Evolutionary conservation across 2,797 vertebrate genomes (phyloP).

Genomic region (Thamnophis elegans): DNA sequence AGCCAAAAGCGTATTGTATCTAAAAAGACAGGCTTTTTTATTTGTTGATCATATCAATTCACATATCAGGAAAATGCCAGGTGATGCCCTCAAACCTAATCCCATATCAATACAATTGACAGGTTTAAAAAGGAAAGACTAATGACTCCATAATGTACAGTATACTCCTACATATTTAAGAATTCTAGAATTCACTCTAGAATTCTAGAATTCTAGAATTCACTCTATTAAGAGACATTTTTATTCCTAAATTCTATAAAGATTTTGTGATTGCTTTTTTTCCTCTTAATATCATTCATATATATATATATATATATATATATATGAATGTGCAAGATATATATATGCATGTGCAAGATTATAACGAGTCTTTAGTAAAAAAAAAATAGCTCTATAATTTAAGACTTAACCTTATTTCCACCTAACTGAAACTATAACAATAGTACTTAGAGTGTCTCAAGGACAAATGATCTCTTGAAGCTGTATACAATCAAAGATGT

Average conservation of each 20-base stretch:
- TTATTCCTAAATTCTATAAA: slow-evolving; percentile 41
- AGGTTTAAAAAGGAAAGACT: neutral
- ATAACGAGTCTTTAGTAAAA: slow-evolving; percentile 65
- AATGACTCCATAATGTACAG: neutral
- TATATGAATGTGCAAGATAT: too few species aligned
- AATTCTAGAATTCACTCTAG: neutral
- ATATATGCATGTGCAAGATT: slow-evolving; percentile 27
- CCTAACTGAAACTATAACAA: slow-evolving; percentile 75
- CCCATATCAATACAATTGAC: neutral
- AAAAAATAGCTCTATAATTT: slow-evolving; percentile 71
- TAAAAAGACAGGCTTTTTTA: slow-evolving; percentile 36
- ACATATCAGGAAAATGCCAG: slow-evolving; percentile 13
- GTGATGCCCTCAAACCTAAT: slow-evolving; percentile 17
- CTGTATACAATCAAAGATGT: slow-evolving; percentile 80
- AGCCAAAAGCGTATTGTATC: slow-evolving; percentile 48
- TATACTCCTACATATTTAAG: slow-evolving; percentile 21
- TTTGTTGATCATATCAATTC: slow-evolving; percentile 32
- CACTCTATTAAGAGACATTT: neutral
- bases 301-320: too few species aligned
- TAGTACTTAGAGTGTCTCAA: slow-evolving; percentile 73
- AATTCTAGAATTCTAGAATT: slow-evolving; percentile 1
- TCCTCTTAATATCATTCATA: neutral
- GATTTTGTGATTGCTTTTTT: slow-evolving; percentile 9
- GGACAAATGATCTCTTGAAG: slow-evolving; percentile 80
- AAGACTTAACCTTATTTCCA: slow-evolving; percentile 75